Base-by-base conservation (phyloP, 2,888 invertebrate genomes). In the Perithous albicinctus region DNA sequence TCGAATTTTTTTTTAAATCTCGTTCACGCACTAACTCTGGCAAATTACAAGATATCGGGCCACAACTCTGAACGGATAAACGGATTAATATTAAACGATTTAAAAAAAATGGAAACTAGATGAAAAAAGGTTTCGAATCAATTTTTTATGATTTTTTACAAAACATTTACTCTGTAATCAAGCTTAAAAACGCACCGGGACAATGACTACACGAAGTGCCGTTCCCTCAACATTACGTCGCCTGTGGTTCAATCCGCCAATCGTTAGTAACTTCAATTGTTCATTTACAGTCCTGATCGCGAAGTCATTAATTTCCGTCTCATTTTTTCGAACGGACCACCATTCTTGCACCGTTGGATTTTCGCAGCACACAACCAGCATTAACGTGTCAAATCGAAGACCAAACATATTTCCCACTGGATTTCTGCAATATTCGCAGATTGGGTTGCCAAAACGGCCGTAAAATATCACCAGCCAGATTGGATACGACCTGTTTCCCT, bases 391-490 rank as follows among this genome's bases (percentile, higher is more conserved):
- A 79, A 90, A 89, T 4, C 73, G 56, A 0, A 90, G 26, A 35
- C 86, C 70, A 38, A 90, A 88, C 2, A 80, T 59, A 64, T 89
- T 90, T 12, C 67, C 78, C 2, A n/a, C 18, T 0, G 87, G 86
- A 6, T 80, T 23, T 10, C 20, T 38, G 61, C 88, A 88, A 46
- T 78, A 72, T 6, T 70, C 7, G 32, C 80, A 63, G 38, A 84
- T 23, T 0, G 84, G 32, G 32, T 84, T 61, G 4, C 23, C 72
- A 1, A 46, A 41, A 1, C 78, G 51, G 15, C 81, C 54, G 20
- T 75, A 35, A 20, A 90, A 90, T 54, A 90, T 80, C 8, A 91
- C 46, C 5, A 91, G 32, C 91, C 91, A 91, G 3, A 84, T 51
- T 12, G 87, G 84, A 2, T 82, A 83, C 5, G 84, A 83, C 29